These are phyloP conservation scores for Melanotaenia trifasciata DNA, from an alignment of 2,797 vertebrate species.

Conservation along the genomic window DNA sequence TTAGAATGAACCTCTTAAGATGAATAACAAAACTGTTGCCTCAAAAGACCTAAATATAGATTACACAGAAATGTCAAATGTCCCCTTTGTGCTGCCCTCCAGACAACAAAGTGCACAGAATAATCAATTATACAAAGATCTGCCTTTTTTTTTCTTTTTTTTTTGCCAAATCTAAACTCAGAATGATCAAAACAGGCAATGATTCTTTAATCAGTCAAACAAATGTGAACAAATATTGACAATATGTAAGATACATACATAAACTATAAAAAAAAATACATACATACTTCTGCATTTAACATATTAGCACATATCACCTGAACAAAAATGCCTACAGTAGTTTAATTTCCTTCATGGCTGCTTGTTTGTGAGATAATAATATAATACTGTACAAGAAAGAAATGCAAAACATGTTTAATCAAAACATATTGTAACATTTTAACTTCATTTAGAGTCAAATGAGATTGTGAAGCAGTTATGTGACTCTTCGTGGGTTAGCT, in stretches of 20 bases:
- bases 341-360: not conserved
- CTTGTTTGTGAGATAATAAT: not conserved
- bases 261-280: no score
- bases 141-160: not conserved
- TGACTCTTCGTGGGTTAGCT: not conserved
- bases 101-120: not conserved
- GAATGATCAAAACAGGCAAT: not conserved
- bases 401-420: not conserved
- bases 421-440: conserved; percentile 3
- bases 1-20: not conserved
- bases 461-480: conserved; percentile 13
- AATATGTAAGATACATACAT: not conserved
- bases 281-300: not conserved
- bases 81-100: not conserved
- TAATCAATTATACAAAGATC: not conserved
- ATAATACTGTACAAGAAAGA: not conserved
- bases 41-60: not conserved
- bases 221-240: no score
- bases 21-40: not conserved
- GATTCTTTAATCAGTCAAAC: no score
- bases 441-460: conserved; percentile 11
- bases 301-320: not conserved
- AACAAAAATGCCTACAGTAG: not conserved
- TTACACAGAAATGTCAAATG: not conserved
- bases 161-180: not conserved